Evolutionary conservation across 2,113 vertebrate genomes (phyloP).

Genomic region (Synchiropus splendidus): DNA sequence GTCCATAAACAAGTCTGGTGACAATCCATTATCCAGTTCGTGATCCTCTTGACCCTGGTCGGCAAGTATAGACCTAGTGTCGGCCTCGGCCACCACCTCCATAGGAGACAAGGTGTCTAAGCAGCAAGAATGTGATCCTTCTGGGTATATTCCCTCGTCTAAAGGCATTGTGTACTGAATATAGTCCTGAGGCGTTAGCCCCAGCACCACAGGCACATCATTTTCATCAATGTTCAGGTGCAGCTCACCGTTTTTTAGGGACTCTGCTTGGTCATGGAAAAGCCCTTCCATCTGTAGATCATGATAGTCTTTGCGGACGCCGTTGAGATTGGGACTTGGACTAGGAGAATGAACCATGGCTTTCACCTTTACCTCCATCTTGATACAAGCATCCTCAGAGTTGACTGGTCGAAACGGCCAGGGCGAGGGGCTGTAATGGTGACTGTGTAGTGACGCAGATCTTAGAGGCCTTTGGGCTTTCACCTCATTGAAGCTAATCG

Average conservation of each 20-base stretch:
- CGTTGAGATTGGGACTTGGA: constrained; percentile 84
- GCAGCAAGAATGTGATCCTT: constrained; percentile 83
- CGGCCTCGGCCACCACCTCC: constrained; percentile 82
- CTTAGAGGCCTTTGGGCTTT: constrained; percentile 85
- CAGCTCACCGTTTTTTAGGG: constrained; percentile 79
- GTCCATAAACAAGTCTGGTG: constrained; percentile 85
- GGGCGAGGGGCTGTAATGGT: constrained; percentile 93
- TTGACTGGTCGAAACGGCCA: constrained; percentile 89
- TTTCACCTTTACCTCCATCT: constrained; percentile 95
- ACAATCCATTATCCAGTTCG: constrained; percentile 69
- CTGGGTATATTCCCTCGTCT: constrained; percentile 94
- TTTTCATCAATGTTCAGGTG: constrained; percentile 88
- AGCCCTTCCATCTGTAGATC: constrained; percentile 80
- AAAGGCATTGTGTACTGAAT: constrained; percentile 99
- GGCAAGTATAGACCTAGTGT: constrained; percentile 65
- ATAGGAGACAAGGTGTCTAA: constrained; percentile 86
- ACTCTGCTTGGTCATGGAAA: constrained; percentile 75
- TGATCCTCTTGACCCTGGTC: constrained; percentile 74
- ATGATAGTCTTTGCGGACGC: constrained; percentile 85
- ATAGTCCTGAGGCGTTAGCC: constrained; percentile 96
- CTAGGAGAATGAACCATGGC: constrained; percentile 89
- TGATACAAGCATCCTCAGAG: constrained; percentile 91
- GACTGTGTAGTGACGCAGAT: constrained; percentile 84
- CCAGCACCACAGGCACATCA: constrained; percentile 91
- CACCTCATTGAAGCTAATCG: constrained; percentile 84